Base-by-base conservation (phyloP, 2,888 invertebrate genomes). In the Idaea biselata region DNA sequence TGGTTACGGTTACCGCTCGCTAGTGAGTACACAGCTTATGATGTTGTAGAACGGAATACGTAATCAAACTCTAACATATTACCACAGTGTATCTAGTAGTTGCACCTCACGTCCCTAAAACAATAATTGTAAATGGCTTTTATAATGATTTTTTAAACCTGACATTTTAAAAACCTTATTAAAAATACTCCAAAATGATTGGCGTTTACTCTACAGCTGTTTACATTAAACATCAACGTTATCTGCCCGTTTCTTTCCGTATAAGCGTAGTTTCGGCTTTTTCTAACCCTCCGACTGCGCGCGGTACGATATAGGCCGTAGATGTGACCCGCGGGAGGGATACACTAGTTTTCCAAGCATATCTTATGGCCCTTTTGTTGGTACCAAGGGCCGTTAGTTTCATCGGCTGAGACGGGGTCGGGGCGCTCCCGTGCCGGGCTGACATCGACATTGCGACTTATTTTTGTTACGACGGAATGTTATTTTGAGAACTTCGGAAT, bases 331-430 rank as follows among this genome's bases (percentile, higher is more conserved):
- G 55, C 63, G 92, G 89, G 92, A 81, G 77, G 68, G 76, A 86
- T 91, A 85, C 87, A 87, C 90, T 89, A 92, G 91, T 92, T 92
- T 91, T 90, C 90, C 90, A 85, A 89, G 92, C 92, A 93, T 93
- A 93, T 93, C 92, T 92, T 93, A 93, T 91, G 87, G 92, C 91
- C 83, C 92, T 87, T 93, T 90, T 91, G 93, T 92, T 92, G 88
- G 88, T 91, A 86, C 91, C 89, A 81, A 72, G 84, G 88, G 82
- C 85, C 87, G 91, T 93, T 93, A 91, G 87, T 91, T 93, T 93
- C 93, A 92, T 93, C 92, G 92, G 56, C 18, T 17, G 56, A 56
- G 56, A 18, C 56, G 18, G 56, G 56, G 56, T 18, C 17, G 17
- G 16, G 16, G 55, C 18, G 18, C 18, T 14, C 18, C 56, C 88